Evolutionary conservation across 1,140 invertebrate genomes (phyloP).

Genomic region (Polypedilum pembai): DNA sequence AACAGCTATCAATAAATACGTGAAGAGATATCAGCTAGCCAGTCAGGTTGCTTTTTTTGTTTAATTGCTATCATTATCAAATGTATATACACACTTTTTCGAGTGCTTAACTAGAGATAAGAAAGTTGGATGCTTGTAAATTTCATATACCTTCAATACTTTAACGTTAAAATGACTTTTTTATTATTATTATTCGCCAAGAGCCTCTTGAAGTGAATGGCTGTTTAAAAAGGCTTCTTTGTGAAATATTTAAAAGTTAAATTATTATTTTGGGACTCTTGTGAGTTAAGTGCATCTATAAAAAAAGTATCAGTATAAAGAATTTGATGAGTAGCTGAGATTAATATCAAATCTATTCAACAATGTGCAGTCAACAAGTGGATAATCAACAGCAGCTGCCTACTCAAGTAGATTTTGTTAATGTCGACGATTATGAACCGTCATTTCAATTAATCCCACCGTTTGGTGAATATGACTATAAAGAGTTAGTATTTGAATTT

Average conservation of each 20-base stretch:
- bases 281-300: background rate
- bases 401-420: conserved; percentile 22
- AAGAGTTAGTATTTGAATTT: conserved; percentile 21
- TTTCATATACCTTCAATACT: background rate
- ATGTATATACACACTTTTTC: conserved; percentile 15
- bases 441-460: background rate
- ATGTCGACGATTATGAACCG: conserved; percentile 1
- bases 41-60: conserved; percentile 17
- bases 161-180: background rate
- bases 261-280: background rate
- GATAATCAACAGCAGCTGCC: background rate
- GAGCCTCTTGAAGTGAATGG: conserved; percentile 9
- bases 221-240: background rate
- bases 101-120: conserved; percentile 2
- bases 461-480: conserved; percentile 8
- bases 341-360: background rate
- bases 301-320: background rate
- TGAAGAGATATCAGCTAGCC: background rate
- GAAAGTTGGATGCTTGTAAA: conserved; percentile 10
- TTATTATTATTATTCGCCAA: background rate
- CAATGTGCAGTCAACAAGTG: conserved; percentile 17
- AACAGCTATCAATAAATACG: background rate
- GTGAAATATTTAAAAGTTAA: background rate
- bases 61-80: conserved; percentile 3
- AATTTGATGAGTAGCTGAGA: background rate